phyloP scores from a whole-genome alignment of 2,888 invertebrate genomes.

The Zelleria hepariella region DNA sequence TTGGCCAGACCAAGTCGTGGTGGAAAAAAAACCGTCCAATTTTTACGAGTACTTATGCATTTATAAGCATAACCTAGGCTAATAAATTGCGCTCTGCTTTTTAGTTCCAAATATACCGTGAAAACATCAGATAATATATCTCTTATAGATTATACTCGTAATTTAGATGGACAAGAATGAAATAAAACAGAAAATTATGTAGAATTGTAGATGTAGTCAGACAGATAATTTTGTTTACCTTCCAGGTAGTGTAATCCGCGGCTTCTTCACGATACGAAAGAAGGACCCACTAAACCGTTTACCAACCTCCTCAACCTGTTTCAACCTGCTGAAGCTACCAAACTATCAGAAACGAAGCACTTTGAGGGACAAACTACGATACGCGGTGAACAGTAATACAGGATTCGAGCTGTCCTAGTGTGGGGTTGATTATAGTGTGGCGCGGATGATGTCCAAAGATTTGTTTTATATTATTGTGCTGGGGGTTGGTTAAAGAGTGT shows the following conservation, averaged over 20 bases:
- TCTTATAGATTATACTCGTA: no score
- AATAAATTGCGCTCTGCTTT: no score
- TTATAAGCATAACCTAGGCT: no score
- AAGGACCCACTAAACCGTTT: slow-evolving; percentile 94
- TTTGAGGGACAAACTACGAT: slow-evolving; percentile 94
- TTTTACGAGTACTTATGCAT: no score
- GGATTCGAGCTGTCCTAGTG: slow-evolving; percentile 97
- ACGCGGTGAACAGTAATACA: slow-evolving; percentile 97
- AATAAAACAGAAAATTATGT: no score
- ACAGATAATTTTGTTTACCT: slow-evolving; percentile 7
- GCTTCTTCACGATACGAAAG: slow-evolving; percentile 97
- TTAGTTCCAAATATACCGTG: no score
- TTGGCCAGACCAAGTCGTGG: no score
- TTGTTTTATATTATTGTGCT: background rate
- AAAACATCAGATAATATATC: no score
- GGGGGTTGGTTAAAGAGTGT: background rate
- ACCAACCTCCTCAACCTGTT: slow-evolving; percentile 99
- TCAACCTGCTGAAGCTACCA: slow-evolving; percentile 97
- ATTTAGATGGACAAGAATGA: no score
- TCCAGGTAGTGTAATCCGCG: slow-evolving; percentile 94
- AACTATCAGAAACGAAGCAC: slow-evolving; percentile 98
- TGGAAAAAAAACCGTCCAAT: no score
- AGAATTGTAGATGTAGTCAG: no score
- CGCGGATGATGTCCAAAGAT: background rate
- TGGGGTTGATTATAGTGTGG: background rate